Conservation (phyloP, 2,888 invertebrate genomes). For the Oscheius sp. region DNA sequence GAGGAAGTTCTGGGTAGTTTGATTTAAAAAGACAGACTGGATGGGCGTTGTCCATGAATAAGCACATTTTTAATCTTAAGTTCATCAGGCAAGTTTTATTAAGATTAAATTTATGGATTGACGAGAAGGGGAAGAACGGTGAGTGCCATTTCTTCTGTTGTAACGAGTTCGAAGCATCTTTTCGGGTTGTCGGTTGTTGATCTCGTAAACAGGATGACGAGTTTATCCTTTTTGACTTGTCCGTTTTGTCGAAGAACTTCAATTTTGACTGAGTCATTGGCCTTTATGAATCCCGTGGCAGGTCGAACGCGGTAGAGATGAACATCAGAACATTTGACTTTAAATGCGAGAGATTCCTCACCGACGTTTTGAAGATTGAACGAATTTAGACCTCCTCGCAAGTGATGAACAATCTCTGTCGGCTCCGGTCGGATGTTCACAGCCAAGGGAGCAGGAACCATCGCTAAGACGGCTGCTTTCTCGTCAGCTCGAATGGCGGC, state of each 20-base stretch:
- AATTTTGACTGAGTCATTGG: neutral
- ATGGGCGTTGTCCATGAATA: no score
- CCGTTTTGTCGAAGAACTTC: conserved; percentile 10
- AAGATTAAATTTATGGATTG: no score
- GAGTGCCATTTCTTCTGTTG: no score
- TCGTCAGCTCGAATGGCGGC: no score
- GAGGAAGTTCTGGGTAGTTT: no score
- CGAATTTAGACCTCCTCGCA: conserved; percentile 17
- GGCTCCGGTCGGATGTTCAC: conserved; percentile 10
- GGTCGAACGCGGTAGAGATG: conserved; percentile 12
- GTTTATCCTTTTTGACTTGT: neutral
- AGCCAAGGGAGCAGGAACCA: neutral
- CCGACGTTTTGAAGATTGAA: conserved; percentile 19
- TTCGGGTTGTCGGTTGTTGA: no score
- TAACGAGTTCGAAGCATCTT: no score
- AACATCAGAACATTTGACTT: conserved; percentile 20
- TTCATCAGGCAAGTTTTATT: no score
- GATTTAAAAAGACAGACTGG: no score
- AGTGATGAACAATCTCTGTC: neutral
- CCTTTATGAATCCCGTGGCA: neutral
- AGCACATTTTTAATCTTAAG: no score
- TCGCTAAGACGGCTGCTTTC: no score
- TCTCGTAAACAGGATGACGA: neutral
- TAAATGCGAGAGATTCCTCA: conserved; percentile 20
- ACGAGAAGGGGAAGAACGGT: no score